These are phyloP conservation scores for Lepisosteus osseus DNA, from an alignment of 2,113 vertebrate genomes.

Conservation along the genomic window DNA sequence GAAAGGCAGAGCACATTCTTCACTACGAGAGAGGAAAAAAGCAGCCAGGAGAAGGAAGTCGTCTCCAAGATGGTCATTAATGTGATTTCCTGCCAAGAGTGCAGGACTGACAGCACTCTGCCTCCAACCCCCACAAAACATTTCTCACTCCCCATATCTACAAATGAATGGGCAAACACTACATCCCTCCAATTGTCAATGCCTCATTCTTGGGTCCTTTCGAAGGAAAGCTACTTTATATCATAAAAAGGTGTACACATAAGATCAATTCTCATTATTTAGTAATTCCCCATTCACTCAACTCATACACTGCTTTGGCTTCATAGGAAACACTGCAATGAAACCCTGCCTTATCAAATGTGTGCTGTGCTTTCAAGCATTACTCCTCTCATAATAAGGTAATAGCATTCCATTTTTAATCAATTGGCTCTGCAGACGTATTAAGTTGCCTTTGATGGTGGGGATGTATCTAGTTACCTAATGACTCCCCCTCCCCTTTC, in stretches of 20 bases:
- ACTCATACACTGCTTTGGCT: not conserved
- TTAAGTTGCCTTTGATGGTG: constrained; percentile 58
- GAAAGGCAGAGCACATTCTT: too few species aligned
- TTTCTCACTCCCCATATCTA: not conserved
- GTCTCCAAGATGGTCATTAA: constrained; percentile 17
- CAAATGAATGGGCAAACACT: too few species aligned
- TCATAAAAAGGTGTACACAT: too few species aligned
- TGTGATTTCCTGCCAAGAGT: constrained; percentile 4
- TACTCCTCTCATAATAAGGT: constrained; percentile 24
- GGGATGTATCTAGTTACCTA: constrained; percentile 65
- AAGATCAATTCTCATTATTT: not conserved
- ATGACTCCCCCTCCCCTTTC: constrained; percentile 56
- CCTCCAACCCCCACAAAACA: not conserved
- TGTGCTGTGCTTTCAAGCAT: not conserved
- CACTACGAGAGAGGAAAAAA: constrained; percentile 22
- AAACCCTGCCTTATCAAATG: not conserved
- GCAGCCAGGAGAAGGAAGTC: not conserved
- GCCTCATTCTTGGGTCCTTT: too few species aligned
- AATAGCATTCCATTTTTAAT: constrained; percentile 54
- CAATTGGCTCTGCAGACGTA: constrained; percentile 61
- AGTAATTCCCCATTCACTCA: not conserved
- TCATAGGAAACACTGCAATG: not conserved
- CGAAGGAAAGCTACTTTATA: too few species aligned
- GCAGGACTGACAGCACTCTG: not conserved
- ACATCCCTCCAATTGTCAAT: too few species aligned